phyloP scores from a whole-genome alignment of 2,888 invertebrate species.

The Matsumyia berberina region DNA sequence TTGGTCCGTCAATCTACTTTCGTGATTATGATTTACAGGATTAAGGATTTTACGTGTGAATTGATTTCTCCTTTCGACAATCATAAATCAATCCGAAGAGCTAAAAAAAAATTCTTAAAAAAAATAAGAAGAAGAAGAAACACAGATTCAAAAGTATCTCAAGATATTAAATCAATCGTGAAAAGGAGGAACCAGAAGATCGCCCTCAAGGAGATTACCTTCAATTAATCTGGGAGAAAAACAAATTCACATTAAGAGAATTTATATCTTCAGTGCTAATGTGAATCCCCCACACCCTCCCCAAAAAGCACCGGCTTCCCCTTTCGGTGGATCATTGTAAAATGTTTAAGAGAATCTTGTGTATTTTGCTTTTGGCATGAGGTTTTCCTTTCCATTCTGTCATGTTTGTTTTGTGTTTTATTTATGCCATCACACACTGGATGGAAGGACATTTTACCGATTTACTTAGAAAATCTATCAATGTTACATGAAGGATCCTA shows the following conservation, averaged over 20 bases:
- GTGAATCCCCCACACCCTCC: background rate
- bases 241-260: conserved; percentile 21
- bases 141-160: background rate
- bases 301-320: background rate
- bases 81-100: conserved; percentile 59
- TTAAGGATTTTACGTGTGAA: conserved; percentile 70
- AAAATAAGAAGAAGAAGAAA: background rate
- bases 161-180: conserved; percentile 48
- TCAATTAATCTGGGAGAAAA: conserved; percentile 57
- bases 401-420: background rate
- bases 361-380: background rate
- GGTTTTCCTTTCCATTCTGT: too few relatives aligned
- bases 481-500: conserved; percentile 16
- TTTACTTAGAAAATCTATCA: conserved; percentile 27
- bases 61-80: conserved; percentile 57
- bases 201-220: conserved; percentile 62
- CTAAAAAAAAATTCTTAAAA: conserved; percentile 41
- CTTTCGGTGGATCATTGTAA: background rate
- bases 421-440: background rate
- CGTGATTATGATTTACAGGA: conserved; percentile 75
- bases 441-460: conserved; percentile 1
- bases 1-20: conserved; percentile 62
- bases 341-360: background rate
- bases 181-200: conserved; percentile 16
- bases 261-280: background rate